phyloP scores from a whole-genome alignment of 2,797 vertebrate species.

The Nyctalus aviator region DNA sequence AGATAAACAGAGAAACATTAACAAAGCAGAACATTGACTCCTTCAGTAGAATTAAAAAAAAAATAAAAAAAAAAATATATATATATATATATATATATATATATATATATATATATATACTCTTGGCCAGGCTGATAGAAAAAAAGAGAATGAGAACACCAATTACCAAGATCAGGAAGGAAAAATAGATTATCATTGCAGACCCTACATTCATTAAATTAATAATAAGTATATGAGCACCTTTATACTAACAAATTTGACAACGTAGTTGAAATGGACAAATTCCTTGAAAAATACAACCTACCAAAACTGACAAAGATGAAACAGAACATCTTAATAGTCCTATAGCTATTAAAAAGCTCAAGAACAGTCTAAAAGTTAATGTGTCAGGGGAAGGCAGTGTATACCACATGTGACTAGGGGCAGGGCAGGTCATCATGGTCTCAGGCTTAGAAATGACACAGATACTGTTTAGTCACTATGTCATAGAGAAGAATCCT shows the following conservation, averaged over 20 bases:
- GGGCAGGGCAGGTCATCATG: background rate
- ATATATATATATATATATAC: background rate
- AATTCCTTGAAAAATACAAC: background rate
- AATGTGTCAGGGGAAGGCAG: background rate
- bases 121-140: background rate
- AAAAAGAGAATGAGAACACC: constrained; percentile 25
- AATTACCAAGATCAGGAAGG: background rate
- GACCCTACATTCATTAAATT: background rate
- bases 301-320: background rate
- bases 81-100: too few species aligned
- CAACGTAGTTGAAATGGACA: background rate
- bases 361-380: background rate
- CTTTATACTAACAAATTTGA: constrained; percentile 17
- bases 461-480: background rate
- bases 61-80: too few species aligned
- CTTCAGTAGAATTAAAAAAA: background rate
- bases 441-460: background rate
- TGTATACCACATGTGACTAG: background rate
- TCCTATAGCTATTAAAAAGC: background rate
- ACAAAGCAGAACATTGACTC: background rate
- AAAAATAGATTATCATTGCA: background rate
- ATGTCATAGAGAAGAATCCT: background rate
- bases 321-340: background rate
- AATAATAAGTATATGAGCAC: background rate
- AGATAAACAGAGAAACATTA: background rate